Evolutionary conservation across 2,888 invertebrate genomes (phyloP), one percentile per base, ranked within the genome.

Genomic region (Cepaea hortensis): DNA sequence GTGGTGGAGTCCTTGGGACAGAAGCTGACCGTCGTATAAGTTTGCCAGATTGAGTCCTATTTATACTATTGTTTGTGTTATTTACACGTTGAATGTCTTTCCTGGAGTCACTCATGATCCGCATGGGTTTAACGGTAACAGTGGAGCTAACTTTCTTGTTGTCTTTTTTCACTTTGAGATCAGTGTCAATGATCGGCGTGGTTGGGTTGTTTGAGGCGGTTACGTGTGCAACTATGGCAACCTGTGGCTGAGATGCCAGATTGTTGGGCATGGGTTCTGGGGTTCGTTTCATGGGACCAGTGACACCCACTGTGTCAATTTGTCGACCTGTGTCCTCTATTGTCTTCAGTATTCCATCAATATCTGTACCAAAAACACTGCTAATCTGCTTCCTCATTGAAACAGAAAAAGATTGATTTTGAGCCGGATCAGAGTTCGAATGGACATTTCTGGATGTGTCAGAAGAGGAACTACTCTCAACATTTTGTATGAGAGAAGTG

Each of bases 261-360:
- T 85, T 70, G 3, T 11, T 79, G 20, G 13, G 2, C 0, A 73
- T 73, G 15, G 73, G 73, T 20, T 87, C 85, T 13, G 86, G 81
- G 7, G 79, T 82, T 18, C 88, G 85, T 61, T 87, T 85, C 61
- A 88, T 88, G 20, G 89, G 89, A 13, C 88, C 81, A 23, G 88
- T 83, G 15, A 89, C 88, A 62, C 89, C 88, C 70, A 89, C 88
- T 61, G 90, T 89, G 55, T 92, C 91, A 83, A 93, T 93, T 84
- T 90, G 89, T 76, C 91, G 90, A 62, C 92, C 92, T 4, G 91
- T 91, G 81, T 91, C 92, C 85, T 93, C 93, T 23, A 94, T 93
- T 35, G 90, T 90, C 87, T 92, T 92, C 18, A 94, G 90, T 46
- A 93, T 90, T 77, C 91, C 89, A 82, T 94, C 93, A 65, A 94